phyloP scores from a whole-genome alignment of 2,113 vertebrate species.

The Cinclus mexicanus region DNA sequence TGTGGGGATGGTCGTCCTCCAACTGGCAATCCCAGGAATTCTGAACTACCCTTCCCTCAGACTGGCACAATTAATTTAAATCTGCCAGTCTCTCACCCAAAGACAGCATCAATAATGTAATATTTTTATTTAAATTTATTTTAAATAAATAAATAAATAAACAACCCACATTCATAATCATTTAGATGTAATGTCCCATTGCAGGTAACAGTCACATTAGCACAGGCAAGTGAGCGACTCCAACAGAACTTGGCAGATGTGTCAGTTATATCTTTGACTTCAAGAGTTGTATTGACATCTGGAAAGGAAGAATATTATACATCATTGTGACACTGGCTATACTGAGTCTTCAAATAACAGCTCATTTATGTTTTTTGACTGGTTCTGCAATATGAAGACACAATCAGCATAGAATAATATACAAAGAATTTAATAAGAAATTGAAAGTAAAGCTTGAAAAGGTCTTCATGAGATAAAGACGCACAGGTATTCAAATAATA shows the following conservation, averaged over 20 bases:
- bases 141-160: neutral
- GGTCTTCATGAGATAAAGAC: neutral
- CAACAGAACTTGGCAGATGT: rapidly evolving
- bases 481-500: neutral
- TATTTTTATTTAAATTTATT: too few species aligned
- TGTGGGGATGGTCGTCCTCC: neutral
- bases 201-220: rapidly evolving
- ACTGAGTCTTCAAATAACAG: neutral
- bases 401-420: neutral
- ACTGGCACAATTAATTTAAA: neutral
- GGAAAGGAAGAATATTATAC: neutral
- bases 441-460: neutral
- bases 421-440: neutral
- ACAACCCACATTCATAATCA: neutral
- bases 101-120: neutral
- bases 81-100: neutral
- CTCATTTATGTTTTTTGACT: neutral
- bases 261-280: rapidly evolving
- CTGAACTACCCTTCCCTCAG: neutral
- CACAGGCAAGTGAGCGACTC: rapidly evolving
- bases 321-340: neutral
- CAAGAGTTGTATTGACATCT: rapidly evolving
- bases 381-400: neutral
- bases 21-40: neutral
- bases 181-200: rapidly evolving